Evolutionary conservation across 2,797 vertebrate species (phyloP).

Genomic region (Phoeniculus purpureus): DNA sequence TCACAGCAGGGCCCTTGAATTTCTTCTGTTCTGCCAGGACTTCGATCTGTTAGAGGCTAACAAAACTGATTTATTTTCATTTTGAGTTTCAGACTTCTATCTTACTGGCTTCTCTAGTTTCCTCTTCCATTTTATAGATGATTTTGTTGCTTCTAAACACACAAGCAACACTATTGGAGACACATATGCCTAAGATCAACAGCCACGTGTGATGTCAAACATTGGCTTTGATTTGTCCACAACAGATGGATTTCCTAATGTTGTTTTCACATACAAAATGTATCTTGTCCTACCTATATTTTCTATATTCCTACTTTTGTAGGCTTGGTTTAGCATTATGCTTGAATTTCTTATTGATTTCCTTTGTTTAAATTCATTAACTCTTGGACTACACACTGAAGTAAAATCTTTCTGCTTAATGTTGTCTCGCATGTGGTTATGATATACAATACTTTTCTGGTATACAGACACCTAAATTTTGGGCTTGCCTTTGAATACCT

Average conservation of each 20-base stretch:
- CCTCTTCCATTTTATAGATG: slow-evolving; percentile 44
- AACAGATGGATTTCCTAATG: slow-evolving; percentile 25
- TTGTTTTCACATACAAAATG: neutral
- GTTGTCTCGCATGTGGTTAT: neutral
- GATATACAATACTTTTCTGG: neutral
- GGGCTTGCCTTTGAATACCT: neutral
- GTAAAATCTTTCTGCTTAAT: neutral
- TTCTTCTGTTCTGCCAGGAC: slow-evolving; percentile 68
- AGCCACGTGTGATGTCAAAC: neutral
- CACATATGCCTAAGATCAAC: slow-evolving; percentile 39
- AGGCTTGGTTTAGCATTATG: neutral
- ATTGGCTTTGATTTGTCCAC: slow-evolving; percentile 20
- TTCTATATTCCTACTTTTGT: neutral
- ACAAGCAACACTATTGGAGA: neutral
- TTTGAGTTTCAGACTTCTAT: slow-evolving; percentile 54
- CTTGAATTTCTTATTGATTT: neutral
- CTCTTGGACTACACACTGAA: neutral
- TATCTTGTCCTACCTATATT: neutral
- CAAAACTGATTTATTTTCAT: slow-evolving; percentile 72
- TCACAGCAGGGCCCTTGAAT: slow-evolving; percentile 69
- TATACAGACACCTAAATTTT: neutral
- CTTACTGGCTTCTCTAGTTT: slow-evolving; percentile 47
- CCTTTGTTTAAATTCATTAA: neutral
- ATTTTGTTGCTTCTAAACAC: slow-evolving; percentile 35
- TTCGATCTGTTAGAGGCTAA: slow-evolving; percentile 71